Percentiles rank a stretch among this genome's conserved stretches.
phyloP scores from a whole-genome alignment of 2,888 invertebrate genomes.

The Netelia inedita region DNA sequence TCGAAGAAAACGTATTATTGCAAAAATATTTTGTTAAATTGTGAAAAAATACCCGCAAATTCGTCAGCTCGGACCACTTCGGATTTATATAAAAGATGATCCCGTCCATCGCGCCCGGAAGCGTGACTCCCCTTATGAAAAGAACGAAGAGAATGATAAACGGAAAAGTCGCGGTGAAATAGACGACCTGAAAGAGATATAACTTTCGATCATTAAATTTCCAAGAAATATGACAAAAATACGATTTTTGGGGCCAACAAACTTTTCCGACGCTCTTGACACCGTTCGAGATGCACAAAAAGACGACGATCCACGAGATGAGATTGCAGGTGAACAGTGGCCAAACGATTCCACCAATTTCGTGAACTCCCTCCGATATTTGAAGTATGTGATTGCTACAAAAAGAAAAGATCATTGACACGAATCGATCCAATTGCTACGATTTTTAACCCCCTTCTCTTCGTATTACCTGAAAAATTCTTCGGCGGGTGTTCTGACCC shows the following conservation, averaged over 20 bases:
- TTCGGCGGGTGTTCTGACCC: slow-evolving; percentile 90
- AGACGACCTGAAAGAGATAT: slow-evolving; percentile 87
- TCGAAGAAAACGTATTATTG: not conserved
- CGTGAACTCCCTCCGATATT: slow-evolving; percentile 90
- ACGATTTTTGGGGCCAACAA: not conserved
- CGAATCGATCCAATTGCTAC: not conserved
- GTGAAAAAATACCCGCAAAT: slow-evolving; percentile 88
- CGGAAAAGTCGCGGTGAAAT: slow-evolving; percentile 95
- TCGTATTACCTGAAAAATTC: slow-evolving; percentile 92
- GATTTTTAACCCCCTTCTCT: not conserved
- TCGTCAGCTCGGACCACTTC: slow-evolving; percentile 91
- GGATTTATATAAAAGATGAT: slow-evolving; percentile 92
- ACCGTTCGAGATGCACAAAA: slow-evolving; percentile 94
- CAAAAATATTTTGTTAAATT: not conserved
- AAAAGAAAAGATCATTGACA: slow-evolving; percentile 27
- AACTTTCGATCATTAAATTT: slow-evolving; percentile 43
- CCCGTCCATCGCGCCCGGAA: slow-evolving; percentile 92
- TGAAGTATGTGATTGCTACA: slow-evolving; percentile 91
- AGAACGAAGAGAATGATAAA: slow-evolving; percentile 91
- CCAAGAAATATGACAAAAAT: too few relatives aligned
- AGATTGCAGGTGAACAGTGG: slow-evolving; percentile 91
- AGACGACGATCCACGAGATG: slow-evolving; percentile 93
- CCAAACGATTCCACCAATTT: slow-evolving; percentile 93
- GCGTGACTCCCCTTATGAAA: slow-evolving; percentile 91
- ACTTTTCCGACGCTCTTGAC: slow-evolving; percentile 95